Base-by-base conservation (phyloP, 1,140 invertebrate genomes). In the Drosophila sulfurigaster region DNA sequence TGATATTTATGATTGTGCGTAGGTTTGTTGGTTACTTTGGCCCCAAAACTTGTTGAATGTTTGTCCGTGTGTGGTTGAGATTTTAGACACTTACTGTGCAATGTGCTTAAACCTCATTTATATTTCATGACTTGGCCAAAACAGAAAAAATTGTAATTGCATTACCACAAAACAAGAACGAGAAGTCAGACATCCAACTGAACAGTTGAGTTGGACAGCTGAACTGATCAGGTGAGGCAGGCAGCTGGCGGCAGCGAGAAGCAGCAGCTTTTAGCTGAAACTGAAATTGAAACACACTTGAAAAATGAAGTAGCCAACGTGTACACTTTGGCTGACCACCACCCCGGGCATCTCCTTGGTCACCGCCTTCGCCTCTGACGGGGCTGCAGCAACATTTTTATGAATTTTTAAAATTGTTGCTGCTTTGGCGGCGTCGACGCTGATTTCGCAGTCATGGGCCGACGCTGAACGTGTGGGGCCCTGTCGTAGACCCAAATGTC, bases 391-490 rank as follows among this genome's bases (percentile, higher is more conserved):
- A 82, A 72, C 85, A 75, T 65, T 79, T 87, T 87, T 91, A 91
- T 91, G 87, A 91, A 91, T 91, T 91, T 87, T 91, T 86, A 81
- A 91, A 91, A 91, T 79, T 91, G 87, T 87, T 86, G 62, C 85
- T 90, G 79, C 79, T 82, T 82, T 86, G 67, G 78, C 78, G 85
- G 75, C 75, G 71, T 62, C 74, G 41, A 66, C 83, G 83, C 81
- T 90, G 85, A 89, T 85, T 89, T 90, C 72, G 75, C 85, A 89
- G 85, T 89, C 86, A 90, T 81, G 81, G 85, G 72, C 81, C 65
- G 69, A 48, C 54, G 49, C 73, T 75, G 66, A 15, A 58, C 72
- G 64, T 73, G 70, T 73, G 70, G 41, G 48, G 20, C 51, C 69
- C 35, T 25, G 35, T 38, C 68, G 74, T 60, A 78, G 73, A 78